phyloP scores from a whole-genome alignment of 1,140 invertebrate genomes.

The Wasmannia auropunctata region DNA sequence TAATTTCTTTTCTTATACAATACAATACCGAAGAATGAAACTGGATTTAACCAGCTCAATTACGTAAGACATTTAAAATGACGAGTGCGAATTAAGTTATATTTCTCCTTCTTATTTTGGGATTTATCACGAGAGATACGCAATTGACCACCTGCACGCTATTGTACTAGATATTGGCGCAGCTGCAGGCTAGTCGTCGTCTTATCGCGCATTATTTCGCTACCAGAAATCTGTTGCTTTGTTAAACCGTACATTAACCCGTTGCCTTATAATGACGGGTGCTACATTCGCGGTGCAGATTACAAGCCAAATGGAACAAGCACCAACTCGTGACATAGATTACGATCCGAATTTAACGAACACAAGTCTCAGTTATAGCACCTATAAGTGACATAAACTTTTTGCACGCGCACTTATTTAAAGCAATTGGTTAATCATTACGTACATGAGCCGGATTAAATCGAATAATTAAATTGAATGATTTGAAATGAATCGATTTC shows the following conservation, averaged over 20 bases:
- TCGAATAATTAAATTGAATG: neutral
- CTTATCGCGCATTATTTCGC: neutral
- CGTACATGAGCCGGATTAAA: neutral
- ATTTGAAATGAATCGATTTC: neutral
- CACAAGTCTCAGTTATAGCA: neutral
- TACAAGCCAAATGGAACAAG: neutral
- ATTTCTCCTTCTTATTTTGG: neutral
- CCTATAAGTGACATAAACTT: neutral
- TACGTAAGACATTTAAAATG: constrained; percentile 1
- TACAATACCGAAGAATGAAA: neutral
- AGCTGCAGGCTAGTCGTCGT: constrained; percentile 13
- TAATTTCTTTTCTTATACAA: neutral
- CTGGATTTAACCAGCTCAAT: neutral
- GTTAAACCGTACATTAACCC: constrained; percentile 17
- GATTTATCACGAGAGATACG: neutral
- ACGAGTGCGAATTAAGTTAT: neutral
- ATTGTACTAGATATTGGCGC: constrained; percentile 27
- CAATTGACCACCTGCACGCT: constrained; percentile 7
- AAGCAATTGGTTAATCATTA: neutral
- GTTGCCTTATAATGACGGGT: neutral
- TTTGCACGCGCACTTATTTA: neutral
- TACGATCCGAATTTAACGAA: neutral
- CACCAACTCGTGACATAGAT: neutral
- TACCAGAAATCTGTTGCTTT: constrained; percentile 18
- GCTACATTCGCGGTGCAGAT: neutral